Evolutionary conservation across 2,888 invertebrate genomes (phyloP), one percentile per base, ranked within the genome.

Genomic region (Stictocephala bisonia): DNA sequence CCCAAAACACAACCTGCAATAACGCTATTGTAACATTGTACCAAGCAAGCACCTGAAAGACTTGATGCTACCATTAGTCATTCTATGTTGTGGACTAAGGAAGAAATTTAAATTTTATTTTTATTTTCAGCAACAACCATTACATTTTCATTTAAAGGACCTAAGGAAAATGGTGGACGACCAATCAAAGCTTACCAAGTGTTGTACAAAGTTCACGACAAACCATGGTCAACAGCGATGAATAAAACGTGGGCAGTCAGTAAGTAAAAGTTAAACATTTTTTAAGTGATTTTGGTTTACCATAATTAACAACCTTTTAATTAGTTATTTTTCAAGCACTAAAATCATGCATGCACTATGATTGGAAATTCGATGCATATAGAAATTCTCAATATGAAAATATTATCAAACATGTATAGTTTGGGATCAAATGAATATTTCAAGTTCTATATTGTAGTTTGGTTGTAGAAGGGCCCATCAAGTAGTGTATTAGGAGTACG

Each of bases 191-290:
- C 92, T 0, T 92, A 90, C 81, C 88, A 89, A 13, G 91, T 91
- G 0, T 91, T 94, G 82, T 96, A 92, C 83, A 93, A 90, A 81
- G 89, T 91, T 77, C 89, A 89, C 67, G 87, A 89, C 78, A 86
- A 88, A 50, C 88, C 88, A 74, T 94, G 94, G 94, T 88, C 89
- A 70, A 85, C 87, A 11, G 89, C 92, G 0, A 85, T 84, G 78
- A 91, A 91, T 80, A 89, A 91, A 79, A 91, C 91, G 31, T 95
- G 95, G 95, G 90, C 92, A 74, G 88, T 89, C 58, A 87, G 89
- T 87, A 83, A 82, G 85, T 82, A 44, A n/a, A 66, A n/a, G 29
- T 50, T 44, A 3, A 41, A 60, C 69, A 53, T 64, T 73, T 74
- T 44, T 1, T 44, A 31, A 24, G 13, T 44, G 9, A 41, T 40